Base-by-base conservation (phyloP, 2,888 invertebrate species). In the Apodemia hepburni region DNA sequence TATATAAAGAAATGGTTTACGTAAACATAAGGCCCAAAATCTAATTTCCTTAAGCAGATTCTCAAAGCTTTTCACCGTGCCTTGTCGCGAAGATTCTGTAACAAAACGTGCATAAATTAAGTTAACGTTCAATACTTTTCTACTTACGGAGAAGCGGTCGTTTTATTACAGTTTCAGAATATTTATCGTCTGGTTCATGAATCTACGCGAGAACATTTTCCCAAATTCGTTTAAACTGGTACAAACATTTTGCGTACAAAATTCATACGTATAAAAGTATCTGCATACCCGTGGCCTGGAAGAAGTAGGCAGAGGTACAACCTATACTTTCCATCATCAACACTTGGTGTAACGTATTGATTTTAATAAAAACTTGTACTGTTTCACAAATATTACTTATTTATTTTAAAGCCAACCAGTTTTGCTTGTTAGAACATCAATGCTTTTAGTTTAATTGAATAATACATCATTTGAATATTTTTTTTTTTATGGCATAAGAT, bases 61-160 rank as follows among this genome's bases (percentile, higher is more conserved):
- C 75, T 79, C 80, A 83, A 86, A 84, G 83, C 82, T 76, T 79
- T 77, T 78, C 80, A 77, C 75, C 12, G 29, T 54, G 54, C 54
- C 69, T 75, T 77, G 73, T 77, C 76, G 75, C 77, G 74, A 79
- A 77, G 77, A 79, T 79, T 78, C 77, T 78, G 82, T 80, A 83
- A 85, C 86, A 84, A 85, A 87, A 85, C 82, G 82, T 82, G 87
- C 87, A 89, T 88, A 88, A 89, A 89, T 89, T 88, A 87, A 82
- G 77, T 87, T 86, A 87, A 87, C 86, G 86, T 86, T 84, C 86
- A 85, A 87, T 88, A 87, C 85, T 87, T 87, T 87, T 78, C 84
- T 87, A 86, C 87, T 88, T 85, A 86, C 84, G 79, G 80, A 79
- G 80, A 87, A 87, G 84, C 85, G 85, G 86, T 82, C 79, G 80